Base-by-base conservation (phyloP, 2,113 vertebrate genomes). In the Caretta caretta region DNA sequence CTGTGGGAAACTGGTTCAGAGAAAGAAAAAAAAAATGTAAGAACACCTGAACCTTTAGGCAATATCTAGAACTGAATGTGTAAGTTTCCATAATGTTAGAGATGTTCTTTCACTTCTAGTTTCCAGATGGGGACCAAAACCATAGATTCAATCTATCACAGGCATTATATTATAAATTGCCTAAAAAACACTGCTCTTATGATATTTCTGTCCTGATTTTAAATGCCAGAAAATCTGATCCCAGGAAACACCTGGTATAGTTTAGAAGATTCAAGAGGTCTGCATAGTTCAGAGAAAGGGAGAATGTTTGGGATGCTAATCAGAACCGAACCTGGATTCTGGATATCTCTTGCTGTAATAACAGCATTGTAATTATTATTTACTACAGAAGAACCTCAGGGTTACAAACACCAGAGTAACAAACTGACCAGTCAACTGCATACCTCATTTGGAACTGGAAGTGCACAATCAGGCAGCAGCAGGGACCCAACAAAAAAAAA, bases 141-240 rank as follows among this genome's bases (percentile, higher is more conserved):
- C 19, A 27, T 25, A 48, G 78, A 83, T 56, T 57, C 1, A 90
- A 3, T 0, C 0, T 6, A 62, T 19, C 14, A 53, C 31, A 83
- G 78, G 42, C 27, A 10, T 3, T 50, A 50, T 35, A 48, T 85
- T 24, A 88, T 12, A 5, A 83, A 88, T 53, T 90, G 53, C 80
- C 69, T 25, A 31, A 53, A 54, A 80, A 76, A 50, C n/a, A n/a
- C 84, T 0, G 0, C 22, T 90, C 46, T 79, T 56, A 16, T 1
- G 62, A 12, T 57, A 54, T 59, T 2, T 19, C 20, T 80, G 48
- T 88, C 49, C 89, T 79, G 81, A 38, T 86, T 93, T 76, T 80
- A 46, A 27, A 16, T 25, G 24, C 24, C 75, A 48, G 13, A 89
- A 59, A 38, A 0, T 11, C 50, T 86, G 54, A 17, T 79, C 75